Conservation (phyloP, 2,888 invertebrate species). For the Heliconius hortense region DNA sequence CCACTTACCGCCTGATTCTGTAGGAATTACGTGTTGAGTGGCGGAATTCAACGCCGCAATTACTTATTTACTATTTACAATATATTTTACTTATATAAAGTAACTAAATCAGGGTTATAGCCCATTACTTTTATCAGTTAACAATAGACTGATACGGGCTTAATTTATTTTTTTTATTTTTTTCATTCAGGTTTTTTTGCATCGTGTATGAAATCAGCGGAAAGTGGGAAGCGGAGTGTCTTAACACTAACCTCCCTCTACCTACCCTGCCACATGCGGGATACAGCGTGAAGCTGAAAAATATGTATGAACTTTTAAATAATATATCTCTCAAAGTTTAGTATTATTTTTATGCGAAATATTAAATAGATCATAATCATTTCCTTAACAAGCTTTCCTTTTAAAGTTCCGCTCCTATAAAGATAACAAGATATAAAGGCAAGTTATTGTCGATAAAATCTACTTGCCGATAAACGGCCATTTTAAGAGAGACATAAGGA, state of each 20-base stretch:
- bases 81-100: not conserved
- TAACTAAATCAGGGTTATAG: not conserved
- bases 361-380: not conserved
- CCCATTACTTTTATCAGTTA: not conserved
- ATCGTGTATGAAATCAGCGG: no score
- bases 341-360: conserved; percentile 1
- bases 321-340: not conserved
- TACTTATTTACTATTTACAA: no score
- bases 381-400: conserved; percentile 11
- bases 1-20: no score
- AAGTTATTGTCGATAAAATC: conserved; percentile 20
- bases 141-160: not conserved
- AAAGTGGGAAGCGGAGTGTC: no score
- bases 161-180: no score
- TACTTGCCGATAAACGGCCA: conserved; percentile 22
- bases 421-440: conserved; percentile 19
- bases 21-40: no score
- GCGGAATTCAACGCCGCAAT: no score
- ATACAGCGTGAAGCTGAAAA: no score
- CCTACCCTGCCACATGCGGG: no score
- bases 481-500: conserved; percentile 21
- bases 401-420: conserved; percentile 1
- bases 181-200: no score
- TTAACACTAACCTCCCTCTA: no score
- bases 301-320: no score